Percentiles rank a stretch among this genome's conserved stretches.
phyloP scores from a whole-genome alignment of 30 jellyfish, hydroid and myxozoan species.

The Hydra vulgaris region DNA sequence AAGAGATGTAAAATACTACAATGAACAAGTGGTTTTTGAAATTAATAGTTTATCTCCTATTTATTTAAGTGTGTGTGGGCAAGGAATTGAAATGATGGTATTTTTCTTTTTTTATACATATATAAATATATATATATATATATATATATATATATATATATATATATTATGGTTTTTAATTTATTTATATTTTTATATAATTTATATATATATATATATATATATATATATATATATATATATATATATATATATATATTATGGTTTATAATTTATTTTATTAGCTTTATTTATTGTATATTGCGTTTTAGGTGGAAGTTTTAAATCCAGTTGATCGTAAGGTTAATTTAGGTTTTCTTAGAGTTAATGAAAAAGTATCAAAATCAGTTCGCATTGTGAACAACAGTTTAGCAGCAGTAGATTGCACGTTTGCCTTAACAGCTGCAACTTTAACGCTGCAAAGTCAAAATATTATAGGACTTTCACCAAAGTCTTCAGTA shows the following conservation, averaged over 20 bases:
- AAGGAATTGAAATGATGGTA: slow-evolving; percentile 96
- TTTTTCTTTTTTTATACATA: neutral
- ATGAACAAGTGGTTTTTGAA: slow-evolving; percentile 52
- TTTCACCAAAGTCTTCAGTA: slow-evolving; percentile 46
- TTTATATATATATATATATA: no score
- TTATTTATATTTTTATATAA: neutral
- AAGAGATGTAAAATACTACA: slow-evolving; percentile 52
- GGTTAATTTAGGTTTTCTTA: slow-evolving; percentile 66
- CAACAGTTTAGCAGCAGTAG: slow-evolving; percentile 73
- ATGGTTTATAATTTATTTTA: neutral
- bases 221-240: no score
- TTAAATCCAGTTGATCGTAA: slow-evolving; percentile 55
- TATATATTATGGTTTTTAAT: neutral
- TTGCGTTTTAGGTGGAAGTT: slow-evolving; percentile 77
- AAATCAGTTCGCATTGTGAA: slow-evolving; percentile 61
- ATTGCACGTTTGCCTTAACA: slow-evolving; percentile 50
- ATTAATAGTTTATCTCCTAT: slow-evolving; percentile 68
- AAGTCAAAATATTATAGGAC: slow-evolving; percentile 43
- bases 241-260: no score
- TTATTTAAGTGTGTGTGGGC: slow-evolving; percentile 52
- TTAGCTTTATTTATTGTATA: no score
- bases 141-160: no score
- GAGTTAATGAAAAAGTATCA: slow-evolving; percentile 40
- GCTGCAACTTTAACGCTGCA: slow-evolving; percentile 56
- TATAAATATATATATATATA: no score